Base-by-base conservation (phyloP, 2,888 invertebrate genomes). In the Tachina grossa region DNA sequence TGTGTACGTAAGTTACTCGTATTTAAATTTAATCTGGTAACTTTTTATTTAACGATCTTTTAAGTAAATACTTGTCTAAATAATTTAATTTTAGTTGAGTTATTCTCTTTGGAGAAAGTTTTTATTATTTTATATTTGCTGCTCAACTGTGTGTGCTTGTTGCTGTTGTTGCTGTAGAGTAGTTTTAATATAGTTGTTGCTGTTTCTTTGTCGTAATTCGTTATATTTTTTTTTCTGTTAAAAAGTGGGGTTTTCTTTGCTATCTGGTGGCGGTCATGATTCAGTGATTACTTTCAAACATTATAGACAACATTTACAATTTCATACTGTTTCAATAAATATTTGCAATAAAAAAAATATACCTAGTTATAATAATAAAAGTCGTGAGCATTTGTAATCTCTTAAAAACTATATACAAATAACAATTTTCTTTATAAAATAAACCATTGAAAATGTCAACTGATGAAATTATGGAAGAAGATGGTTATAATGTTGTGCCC, bases 211-310 rank as follows among this genome's bases (percentile, higher is more conserved):
- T 68, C 43, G 22, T 68, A 47, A 43, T 77, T 51, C 14, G 19
- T 51, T 80, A 45, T 39, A 57, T 68, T 81, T 39, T 51, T 65
- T 79, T 77, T 47, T 65, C 55, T 65, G 77, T 84, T 57, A 5
- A 68, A 71, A 63, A 78, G 83, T 83, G 76, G 79, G 84, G 79
- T 71, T 84, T 86, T 80, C 53, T 72, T 51, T 39, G 39, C 77
- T 83, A 72, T 77, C 59, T 86, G 65, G 45, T 61, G 45, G 75
- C 76, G 71, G 86, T 80, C 72, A 84, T 87, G 84, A 85, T 84
- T 87, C 86, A 84, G 84, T 86, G 76, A 82, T 74, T 80, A 80
- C 80, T 87, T 83, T 82, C 77, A 84, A 82, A 79, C 82, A 41
- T 72, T 79, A 65, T 82, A 78, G 66, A 74, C 83, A 65, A 57